Base-by-base conservation (phyloP, 2,797 vertebrate genomes). In the Artibeus lituratus region DNA sequence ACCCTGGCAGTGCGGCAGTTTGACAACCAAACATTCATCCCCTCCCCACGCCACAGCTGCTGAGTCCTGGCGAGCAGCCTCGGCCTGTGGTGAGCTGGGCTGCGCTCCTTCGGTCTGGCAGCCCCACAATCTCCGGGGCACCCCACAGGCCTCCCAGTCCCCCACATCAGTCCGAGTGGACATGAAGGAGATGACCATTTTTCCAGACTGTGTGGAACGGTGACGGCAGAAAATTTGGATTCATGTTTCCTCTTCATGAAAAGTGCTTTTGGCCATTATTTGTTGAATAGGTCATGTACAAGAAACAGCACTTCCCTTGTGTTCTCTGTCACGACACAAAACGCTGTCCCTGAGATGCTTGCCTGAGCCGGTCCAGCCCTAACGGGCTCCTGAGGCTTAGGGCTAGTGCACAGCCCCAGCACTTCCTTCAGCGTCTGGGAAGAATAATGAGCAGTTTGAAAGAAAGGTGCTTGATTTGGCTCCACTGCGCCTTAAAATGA, bases 61-160 rank as follows among this genome's bases (percentile, higher is more conserved):
- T 9, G 9, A 6, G 21, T 0, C 0, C 29, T 55, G 87, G 22
- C 9, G 39, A 32, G 49, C 15, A 5, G 42, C 12, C 62, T 65
- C 10, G 0, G 0, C 3, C 0, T 0, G 4, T 15, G 3, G 53
- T 0, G 69, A 21, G 24, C 24, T 19, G 67, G n/a, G 69, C 88
- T 29, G 15, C 3, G 5, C 67, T 5, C 42, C 16, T 26, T 39
- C 24, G 14, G 9, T 37, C 49, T 39, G 35, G 35, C 7, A 14
- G 3, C 5, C 7, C 21, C 15, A 6, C 15, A 0, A 0, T 0
- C 2, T 49, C 35, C 5, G 1, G 24, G 10, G 16, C 2, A 0
- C 57, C 69, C n/a, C 15, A 10, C 19, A 2, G 72, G 15, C 35
- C 69, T 11, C 0, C 37, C 7, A 24, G 18, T 8, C 11, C 55